Percentiles rank a stretch among this genome's conserved stretches.
Evolutionary conservation across 2,888 invertebrate genomes (phyloP).

Genomic region (Mycogona germanica): DNA sequence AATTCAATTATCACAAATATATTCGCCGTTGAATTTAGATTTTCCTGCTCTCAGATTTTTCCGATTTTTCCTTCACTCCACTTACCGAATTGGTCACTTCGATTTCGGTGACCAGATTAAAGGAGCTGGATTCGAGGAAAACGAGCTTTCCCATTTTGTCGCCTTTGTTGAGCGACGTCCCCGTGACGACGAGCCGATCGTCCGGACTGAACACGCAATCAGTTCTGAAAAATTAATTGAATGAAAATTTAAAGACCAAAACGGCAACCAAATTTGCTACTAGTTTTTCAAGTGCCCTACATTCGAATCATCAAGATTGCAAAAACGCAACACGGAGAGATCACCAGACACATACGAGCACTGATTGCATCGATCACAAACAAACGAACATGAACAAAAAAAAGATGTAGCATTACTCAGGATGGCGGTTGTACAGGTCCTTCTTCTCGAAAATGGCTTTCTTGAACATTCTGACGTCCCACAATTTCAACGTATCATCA

Average conservation of each 20-base stretch:
- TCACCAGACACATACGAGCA: too few species aligned
- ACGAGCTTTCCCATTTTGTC: conserved; percentile 51
- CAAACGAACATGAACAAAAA: background rate
- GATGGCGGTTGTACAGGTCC: conserved; percentile 65
- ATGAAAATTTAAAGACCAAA: background rate
- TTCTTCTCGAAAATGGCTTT: conserved; percentile 54
- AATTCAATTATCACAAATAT: too few species aligned
- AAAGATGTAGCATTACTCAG: conserved; percentile 34
- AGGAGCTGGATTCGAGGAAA: conserved; percentile 67
- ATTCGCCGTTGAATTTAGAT: too few species aligned
- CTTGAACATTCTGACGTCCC: conserved; percentile 80
- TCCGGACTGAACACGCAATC: conserved; percentile 76
- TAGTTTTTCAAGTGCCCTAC: background rate
- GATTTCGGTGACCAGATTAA: conserved; percentile 57
- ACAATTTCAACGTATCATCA: conserved; percentile 89
- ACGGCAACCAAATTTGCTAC: background rate
- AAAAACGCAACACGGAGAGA: too few species aligned
- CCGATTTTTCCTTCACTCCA: conserved; percentile 9
- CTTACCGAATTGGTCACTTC: conserved; percentile 54
- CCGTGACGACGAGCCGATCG: conserved; percentile 77
- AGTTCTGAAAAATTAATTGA: conserved; percentile 35
- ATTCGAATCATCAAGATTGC: too few species aligned
- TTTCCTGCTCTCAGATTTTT: too few species aligned
- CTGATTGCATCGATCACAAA: too few species aligned
- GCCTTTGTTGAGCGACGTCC: conserved; percentile 60